Evolutionary conservation across 2,888 invertebrate genomes (phyloP), one percentile per base, ranked within the genome.

Genomic region (Campaea margaritaria): DNA sequence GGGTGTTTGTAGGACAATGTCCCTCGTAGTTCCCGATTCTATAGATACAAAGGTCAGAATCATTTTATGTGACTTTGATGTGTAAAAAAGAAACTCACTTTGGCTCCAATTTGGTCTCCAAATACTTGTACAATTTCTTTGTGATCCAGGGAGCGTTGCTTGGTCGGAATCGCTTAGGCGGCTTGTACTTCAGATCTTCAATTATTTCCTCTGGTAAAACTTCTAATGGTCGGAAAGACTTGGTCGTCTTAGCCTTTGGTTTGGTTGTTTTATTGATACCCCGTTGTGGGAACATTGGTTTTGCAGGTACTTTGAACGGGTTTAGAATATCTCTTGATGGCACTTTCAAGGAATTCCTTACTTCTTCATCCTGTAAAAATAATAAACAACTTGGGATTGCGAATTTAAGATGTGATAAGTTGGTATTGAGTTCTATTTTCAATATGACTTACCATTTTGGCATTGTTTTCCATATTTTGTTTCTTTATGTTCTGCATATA

Each of bases 111-210:
- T 91, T 92, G 0, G 62, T 78, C 71, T 92, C 90, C 58, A 93
- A 74, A 65, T 71, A 89, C 36, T 84, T 86, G 63, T 93, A 91
- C 49, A 93, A 65, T 43, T 85, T 70, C 45, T 87, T 87, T 0
- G 91, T 92, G 15, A 83, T 82, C 93, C 93, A 93, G 0, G 88
- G 73, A 0, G 89, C 91, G 34, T 85, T 86, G 1, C 72, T 69
- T 0, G 91, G 89, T 44, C 75, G 75, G 62, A 83, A 93, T 31
- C 87, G 74, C 59, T 86, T 91, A 0, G 90, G 91, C 0, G 92
- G 91, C 34, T 89, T 91, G 43, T 90, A 91, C 39, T 83, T 86
- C 76, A 90, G 67, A 38, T 90, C 91, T 28, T 84, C 78, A 4
- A 83, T 57, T 0, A 91, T 27, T 41, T 88, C 85, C 0, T 70